Evolutionary conservation across 2,888 invertebrate genomes (phyloP).

Genomic region (Lepas anatifera): DNA sequence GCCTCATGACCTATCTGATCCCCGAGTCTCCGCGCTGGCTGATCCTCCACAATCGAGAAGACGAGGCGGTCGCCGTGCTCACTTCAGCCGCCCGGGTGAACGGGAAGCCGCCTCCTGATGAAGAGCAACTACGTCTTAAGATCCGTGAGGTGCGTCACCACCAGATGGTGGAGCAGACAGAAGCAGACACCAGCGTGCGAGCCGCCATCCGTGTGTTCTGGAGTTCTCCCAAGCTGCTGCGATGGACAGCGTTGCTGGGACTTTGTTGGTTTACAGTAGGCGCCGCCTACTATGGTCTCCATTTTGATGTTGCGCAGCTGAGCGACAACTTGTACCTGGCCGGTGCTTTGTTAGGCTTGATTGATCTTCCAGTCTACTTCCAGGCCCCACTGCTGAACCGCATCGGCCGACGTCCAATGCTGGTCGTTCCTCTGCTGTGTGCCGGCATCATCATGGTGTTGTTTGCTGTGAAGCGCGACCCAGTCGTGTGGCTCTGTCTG

Average conservation of each 20-base stretch:
- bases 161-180: not conserved
- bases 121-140: not conserved
- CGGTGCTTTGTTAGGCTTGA: slow-evolving; percentile 37
- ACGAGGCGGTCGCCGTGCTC: not conserved
- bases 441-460: slow-evolving; percentile 35
- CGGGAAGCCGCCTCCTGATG: not conserved
- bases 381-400: slow-evolving; percentile 33
- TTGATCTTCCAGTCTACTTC: slow-evolving; percentile 35
- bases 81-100: not conserved
- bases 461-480: slow-evolving; percentile 32
- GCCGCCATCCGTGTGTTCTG: not conserved
- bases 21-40: slow-evolving; percentile 11
- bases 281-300: slow-evolving; percentile 37
- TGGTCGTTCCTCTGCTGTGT: slow-evolving; percentile 34
- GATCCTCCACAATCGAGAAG: not conserved
- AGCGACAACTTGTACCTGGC: slow-evolving; percentile 38
- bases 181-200: not conserved
- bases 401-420: slow-evolving; percentile 36
- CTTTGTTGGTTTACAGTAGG: slow-evolving; percentile 27
- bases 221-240: not conserved
- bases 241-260: not conserved
- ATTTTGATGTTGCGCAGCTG: slow-evolving; percentile 35
- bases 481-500: slow-evolving; percentile 27
- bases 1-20: slow-evolving; percentile 28
- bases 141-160: not conserved